Evolutionary conservation across 1,140 invertebrate species (phyloP).

Genomic region (Andricus grossulariae): DNA sequence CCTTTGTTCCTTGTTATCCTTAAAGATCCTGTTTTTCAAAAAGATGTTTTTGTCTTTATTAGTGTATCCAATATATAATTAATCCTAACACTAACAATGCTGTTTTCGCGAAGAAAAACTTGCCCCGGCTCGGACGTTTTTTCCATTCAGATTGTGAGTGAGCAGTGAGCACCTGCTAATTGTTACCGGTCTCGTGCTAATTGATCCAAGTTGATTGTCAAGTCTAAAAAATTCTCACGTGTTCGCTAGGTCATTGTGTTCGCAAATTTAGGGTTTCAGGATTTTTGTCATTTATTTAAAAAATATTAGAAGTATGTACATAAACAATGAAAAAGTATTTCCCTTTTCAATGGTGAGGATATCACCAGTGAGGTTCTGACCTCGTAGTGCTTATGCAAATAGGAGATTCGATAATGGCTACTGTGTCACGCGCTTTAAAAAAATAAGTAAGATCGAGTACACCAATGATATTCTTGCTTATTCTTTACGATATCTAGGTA

Average conservation of each 20-base stretch:
- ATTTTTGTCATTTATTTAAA: background rate
- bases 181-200: conserved; percentile 11
- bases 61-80: background rate
- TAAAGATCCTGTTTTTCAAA: background rate
- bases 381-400: conserved; percentile 8
- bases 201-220: conserved; percentile 21
- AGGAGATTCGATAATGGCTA: background rate
- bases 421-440: background rate
- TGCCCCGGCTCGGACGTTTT: background rate
- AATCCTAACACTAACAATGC: background rate
- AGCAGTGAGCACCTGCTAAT: background rate
- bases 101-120: conserved; percentile 12
- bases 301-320: background rate
- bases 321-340: background rate
- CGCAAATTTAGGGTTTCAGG: background rate
- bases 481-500: background rate
- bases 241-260: background rate
- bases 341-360: background rate
- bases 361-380: background rate
- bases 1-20: background rate
- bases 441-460: background rate
- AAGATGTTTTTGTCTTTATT: background rate
- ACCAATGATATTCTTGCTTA: background rate
- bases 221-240: background rate
- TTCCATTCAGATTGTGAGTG: background rate